phyloP scores from a whole-genome alignment of 30 jellyfish, hydroid and myxozoan genomes.

The Aurelia aurita complex sp. Pacific region DNA sequence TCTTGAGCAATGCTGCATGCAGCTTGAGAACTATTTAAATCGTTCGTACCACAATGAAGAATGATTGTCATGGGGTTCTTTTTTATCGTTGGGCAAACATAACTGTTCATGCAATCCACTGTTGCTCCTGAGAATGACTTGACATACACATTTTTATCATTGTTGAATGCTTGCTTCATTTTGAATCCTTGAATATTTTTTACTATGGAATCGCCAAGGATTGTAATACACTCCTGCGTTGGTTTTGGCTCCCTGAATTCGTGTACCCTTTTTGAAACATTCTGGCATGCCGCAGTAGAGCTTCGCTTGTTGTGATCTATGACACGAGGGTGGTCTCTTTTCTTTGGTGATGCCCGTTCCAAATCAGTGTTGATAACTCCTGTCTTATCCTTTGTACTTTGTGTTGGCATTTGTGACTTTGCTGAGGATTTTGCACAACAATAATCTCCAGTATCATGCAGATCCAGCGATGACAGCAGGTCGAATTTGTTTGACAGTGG shows the following conservation, averaged over 20 bases:
- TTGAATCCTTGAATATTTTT: neutral
- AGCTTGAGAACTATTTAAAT: slow-evolving; percentile 5
- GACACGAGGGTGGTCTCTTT: neutral
- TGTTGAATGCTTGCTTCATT: neutral
- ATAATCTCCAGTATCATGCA: neutral
- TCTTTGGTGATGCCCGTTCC: neutral
- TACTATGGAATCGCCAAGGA: neutral
- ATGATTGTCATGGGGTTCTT: slow-evolving; percentile 20
- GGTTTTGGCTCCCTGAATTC: no score
- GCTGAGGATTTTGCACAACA: neutral
- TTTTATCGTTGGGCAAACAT: slow-evolving; percentile 37
- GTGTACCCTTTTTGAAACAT: no score
- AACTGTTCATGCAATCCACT: neutral
- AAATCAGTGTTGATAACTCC: neutral
- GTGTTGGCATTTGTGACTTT: neutral
- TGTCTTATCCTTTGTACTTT: neutral
- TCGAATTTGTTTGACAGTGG: neutral
- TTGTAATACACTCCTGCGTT: no score
- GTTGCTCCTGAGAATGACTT: slow-evolving; percentile 62
- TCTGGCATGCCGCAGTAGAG: no score
- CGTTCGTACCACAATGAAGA: slow-evolving; percentile 51
- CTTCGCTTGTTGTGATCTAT: neutral
- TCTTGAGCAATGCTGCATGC: slow-evolving; percentile 8
- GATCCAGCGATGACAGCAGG: slow-evolving; percentile 7
- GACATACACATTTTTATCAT: slow-evolving; percentile 24